phyloP scores from a whole-genome alignment of 2,113 vertebrate genomes.

The Myotis brandtii region DNA sequence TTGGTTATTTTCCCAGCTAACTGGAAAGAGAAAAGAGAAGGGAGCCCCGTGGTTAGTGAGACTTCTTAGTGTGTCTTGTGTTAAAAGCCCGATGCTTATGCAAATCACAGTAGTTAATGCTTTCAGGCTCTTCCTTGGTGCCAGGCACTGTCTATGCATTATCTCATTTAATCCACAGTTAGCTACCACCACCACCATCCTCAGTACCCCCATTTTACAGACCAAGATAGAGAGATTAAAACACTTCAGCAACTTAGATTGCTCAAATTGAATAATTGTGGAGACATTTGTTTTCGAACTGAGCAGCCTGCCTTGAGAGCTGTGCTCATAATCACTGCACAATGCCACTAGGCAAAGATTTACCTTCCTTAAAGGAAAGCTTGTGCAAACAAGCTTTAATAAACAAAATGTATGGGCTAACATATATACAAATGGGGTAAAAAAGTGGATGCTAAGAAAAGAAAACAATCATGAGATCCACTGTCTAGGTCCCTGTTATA shows the following conservation, averaged over 20 bases:
- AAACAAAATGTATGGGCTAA: neutral
- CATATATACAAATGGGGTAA: neutral
- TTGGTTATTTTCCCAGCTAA: neutral
- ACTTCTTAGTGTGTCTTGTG: neutral
- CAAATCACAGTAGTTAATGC: neutral
- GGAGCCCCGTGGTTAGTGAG: neutral
- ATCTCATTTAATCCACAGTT: neutral
- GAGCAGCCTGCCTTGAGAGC: neutral
- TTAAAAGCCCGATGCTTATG: neutral
- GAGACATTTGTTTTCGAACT: neutral
- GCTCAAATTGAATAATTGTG: neutral
- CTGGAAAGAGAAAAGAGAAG: neutral
- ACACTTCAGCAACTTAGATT: neutral
- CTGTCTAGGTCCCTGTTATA: neutral
- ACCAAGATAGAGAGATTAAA: neutral
- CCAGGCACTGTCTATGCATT: neutral
- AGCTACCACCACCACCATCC: too few relatives aligned
- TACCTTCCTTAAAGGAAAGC: neutral
- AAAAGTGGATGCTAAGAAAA: neutral
- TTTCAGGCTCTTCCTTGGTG: neutral
- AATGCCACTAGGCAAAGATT: neutral
- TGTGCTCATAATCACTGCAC: neutral
- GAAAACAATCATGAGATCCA: neutral
- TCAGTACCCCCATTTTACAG: neutral
- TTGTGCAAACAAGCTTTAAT: neutral